Base-by-base conservation (phyloP, 1,140 invertebrate genomes). In the Lordiphosa mommai region DNA sequence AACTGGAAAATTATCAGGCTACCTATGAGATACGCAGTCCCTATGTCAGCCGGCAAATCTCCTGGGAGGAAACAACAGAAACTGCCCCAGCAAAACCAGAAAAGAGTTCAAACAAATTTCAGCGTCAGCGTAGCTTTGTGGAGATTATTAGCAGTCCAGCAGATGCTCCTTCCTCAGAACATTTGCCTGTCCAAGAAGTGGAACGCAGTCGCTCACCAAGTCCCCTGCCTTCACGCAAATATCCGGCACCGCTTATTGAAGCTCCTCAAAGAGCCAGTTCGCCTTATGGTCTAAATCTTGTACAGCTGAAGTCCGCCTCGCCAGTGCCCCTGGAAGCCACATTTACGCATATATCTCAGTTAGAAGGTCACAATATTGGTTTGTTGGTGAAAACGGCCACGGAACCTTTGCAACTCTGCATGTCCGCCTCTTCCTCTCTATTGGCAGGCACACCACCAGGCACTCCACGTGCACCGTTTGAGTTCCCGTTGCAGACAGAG, bases 1-100 rank as follows among this genome's bases (percentile, higher is more conserved):
- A 53, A n/a, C 40, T 86, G 44, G 60, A 70, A 33, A 88, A 77
- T 27, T 88, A 88, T 44, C 72, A 84, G 43, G 79, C 86, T 46
- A 88, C 86, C 47, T 88, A 88, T 40, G 86, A 88, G 43, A 59
- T 88, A 13, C 72, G 80, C 4, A 88, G 86, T 68, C 86, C 86
- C 0, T 86, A 82, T 34, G 41, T 86, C 16, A 84, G 80, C 4
- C 57, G 86, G 0, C 86, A 88, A 37, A 84, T 88, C 23, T 86
- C 76, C 40, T 88, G 86, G 86, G 80, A 88, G 56, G 67, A 86
- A 0, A 51, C 67, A 14, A 17, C 2, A n/a, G 1, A 14, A 20
- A 9, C 37, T n/a, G 14, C 38, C 10, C 4, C 16, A 12, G 16
- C n/a, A 6, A 6, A 7, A 4, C 17, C 9, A 3, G 17, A 20